Base-by-base conservation (phyloP, 2,113 vertebrate species). In the Archocentrus centrarchus region DNA sequence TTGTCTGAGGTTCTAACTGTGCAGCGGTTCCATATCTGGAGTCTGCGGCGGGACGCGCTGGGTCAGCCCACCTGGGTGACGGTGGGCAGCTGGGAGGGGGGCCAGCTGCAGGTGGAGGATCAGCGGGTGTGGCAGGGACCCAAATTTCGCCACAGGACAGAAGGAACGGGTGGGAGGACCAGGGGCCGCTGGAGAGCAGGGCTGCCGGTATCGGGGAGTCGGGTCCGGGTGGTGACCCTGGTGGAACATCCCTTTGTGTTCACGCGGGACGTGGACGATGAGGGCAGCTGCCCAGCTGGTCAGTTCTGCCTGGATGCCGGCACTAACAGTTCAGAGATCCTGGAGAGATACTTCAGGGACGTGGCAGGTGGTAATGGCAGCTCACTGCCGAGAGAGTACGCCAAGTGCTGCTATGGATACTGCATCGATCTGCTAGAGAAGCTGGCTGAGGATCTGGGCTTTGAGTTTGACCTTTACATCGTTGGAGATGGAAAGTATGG, bases 231-330 rank as follows among this genome's bases (percentile, higher is more conserved):
- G 90, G 98, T 98, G 66, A 98, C 98, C 0, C 85, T 98, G 79
- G 97, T 98, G 81, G 98, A 99, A 61, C 97, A 98, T 11, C 98
- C 97, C 0, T 98, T 99, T 0, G 97, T 99, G 57, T 98, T 98
- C 81, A 96, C 97, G 1, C 95, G 97, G n/a, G 97, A 97, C 44
- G 95, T 95, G 2, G 97, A 98, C 0, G 96, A 96, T 3, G 98
- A 98, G 0, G 97, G 97, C 4, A 97, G 91, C 91, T 98, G 98
- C 82, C 96, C 97, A 0, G 97, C 97, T 0, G 97, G 98, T 0
- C 97, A 97, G 92, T 96, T 96, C 90, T 99, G 98, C 85, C 90
- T 99, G 85, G 97, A 97, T 32, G 96, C 97, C 0, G 92, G 95
- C 53, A 96, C 96, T 90, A 97, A 97, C 0, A 94, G 93, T 89